Evolutionary conservation across 2,797 vertebrate species (phyloP).

Genomic region (Rhynchonycteris naso): DNA sequence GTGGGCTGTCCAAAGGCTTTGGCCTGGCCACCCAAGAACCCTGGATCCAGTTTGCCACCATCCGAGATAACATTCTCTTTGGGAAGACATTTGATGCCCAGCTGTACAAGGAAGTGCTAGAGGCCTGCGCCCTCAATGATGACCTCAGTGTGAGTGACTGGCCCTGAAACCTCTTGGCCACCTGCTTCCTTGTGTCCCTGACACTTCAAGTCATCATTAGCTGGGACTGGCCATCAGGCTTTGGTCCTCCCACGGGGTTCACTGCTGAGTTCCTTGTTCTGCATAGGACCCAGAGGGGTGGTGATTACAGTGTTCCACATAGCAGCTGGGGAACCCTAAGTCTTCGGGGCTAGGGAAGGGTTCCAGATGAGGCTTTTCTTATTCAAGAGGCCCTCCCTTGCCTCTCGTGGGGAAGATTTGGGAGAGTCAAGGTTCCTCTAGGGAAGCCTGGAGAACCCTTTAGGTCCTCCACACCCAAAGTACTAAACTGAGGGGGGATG

Average conservation of each 20-base stretch:
- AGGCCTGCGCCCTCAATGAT: conserved; percentile 94
- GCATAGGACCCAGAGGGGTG: neutral
- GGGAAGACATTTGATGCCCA: conserved; percentile 89
- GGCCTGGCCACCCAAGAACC: conserved; percentile 94
- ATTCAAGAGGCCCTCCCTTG: neutral
- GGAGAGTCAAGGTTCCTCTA: neutral
- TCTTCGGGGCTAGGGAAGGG: neutral
- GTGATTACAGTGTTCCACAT: neutral
- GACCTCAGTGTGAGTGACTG: conserved; percentile 92
- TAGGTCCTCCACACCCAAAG: neutral
- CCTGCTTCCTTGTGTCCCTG: neutral
- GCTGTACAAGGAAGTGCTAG: conserved; percentile 91
- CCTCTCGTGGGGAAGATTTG: neutral
- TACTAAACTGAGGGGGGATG: neutral
- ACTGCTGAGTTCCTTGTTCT: neutral
- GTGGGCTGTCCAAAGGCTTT: conserved; percentile 90
- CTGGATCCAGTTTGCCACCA: conserved; percentile 96
- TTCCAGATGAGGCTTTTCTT: neutral
- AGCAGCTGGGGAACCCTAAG: neutral
- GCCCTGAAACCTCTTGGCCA: neutral
- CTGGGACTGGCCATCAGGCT: neutral
- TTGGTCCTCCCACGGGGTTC: neutral
- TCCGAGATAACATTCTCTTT: conserved; percentile 96
- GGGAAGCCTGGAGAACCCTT: neutral
- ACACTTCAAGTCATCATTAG: neutral